phyloP scores from a whole-genome alignment of 2,113 vertebrate species.

The Neotoma lepida region DNA sequence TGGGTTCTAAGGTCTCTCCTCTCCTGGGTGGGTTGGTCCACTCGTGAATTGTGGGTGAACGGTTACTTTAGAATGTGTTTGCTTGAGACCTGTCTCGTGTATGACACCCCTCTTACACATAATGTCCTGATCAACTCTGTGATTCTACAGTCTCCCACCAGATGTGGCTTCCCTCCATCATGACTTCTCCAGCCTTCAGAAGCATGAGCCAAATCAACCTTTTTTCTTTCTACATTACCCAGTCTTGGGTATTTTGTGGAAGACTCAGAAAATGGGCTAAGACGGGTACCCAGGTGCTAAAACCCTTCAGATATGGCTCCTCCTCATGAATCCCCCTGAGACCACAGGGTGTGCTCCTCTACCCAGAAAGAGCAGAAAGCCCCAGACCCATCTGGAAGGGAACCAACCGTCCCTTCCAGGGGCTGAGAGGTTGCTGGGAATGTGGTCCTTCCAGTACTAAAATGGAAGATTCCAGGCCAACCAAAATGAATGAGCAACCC shows the following conservation, averaged over 20 bases:
- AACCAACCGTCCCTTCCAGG: not conserved
- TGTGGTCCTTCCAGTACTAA: not conserved
- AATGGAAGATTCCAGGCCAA: not conserved
- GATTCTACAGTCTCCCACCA: not conserved
- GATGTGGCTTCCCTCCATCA: not conserved
- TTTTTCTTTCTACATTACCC: not conserved
- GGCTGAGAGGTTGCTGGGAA: not conserved
- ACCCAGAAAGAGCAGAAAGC: not conserved
- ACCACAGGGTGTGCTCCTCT: not conserved
- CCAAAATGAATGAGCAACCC: not conserved
- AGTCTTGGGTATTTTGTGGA: not conserved
- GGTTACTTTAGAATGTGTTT: not conserved
- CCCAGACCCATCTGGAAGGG: not conserved
- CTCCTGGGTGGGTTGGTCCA: no score
- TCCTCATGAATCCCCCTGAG: not conserved
- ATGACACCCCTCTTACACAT: no score
- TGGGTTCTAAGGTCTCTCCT: not conserved
- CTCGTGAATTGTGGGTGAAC: not conserved
- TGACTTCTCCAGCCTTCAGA: not conserved
- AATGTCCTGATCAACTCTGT: not conserved
- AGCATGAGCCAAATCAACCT: not conserved
- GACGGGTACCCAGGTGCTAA: not conserved
- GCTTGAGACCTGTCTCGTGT: not conserved
- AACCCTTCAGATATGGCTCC: not conserved
- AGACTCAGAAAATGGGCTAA: not conserved